Percentiles rank a stretch among this genome's conserved stretches.
Conservation (phyloP, 2,113 vertebrate species). For the Azemiops feae region DNA sequence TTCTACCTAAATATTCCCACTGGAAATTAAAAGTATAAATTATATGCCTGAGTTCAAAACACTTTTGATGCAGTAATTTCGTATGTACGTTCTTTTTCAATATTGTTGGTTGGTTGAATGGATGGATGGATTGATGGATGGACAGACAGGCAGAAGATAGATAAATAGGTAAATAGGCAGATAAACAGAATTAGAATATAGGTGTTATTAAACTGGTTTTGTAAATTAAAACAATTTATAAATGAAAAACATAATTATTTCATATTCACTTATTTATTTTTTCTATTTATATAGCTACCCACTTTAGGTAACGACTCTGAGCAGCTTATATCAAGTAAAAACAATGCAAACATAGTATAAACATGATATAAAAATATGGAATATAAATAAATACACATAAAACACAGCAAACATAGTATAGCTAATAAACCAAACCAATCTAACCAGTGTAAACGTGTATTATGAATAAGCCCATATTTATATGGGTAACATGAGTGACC, state of each 20-base stretch:
- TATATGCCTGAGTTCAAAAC: constrained; percentile 14
- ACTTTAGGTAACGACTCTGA: background rate
- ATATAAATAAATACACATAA: background rate
- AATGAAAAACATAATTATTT: background rate
- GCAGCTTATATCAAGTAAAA: background rate
- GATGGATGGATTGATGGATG: background rate
- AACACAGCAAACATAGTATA: background rate
- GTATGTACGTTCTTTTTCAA: constrained; percentile 42
- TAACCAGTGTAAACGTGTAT: background rate
- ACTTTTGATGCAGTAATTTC: constrained; percentile 47
- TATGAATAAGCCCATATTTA: background rate
- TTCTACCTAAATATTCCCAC: constrained; percentile 27
- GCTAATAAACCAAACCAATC: no score
- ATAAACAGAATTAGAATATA: background rate
- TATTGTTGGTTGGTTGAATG: background rate
- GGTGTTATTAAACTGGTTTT: background rate
- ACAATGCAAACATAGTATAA: background rate
- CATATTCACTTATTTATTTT: background rate
- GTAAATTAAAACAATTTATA: background rate
- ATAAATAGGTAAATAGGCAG: no score
- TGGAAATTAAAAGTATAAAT: constrained; percentile 49
- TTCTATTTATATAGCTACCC: background rate
- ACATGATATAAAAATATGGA: background rate
- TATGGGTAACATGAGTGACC: background rate
- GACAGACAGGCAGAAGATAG: no score